A percentile compares a stretch with the other conserved stretches of the same genome.
Conservation (phyloP, 2,113 vertebrate genomes). For the Proterorhinus semilunaris region DNA sequence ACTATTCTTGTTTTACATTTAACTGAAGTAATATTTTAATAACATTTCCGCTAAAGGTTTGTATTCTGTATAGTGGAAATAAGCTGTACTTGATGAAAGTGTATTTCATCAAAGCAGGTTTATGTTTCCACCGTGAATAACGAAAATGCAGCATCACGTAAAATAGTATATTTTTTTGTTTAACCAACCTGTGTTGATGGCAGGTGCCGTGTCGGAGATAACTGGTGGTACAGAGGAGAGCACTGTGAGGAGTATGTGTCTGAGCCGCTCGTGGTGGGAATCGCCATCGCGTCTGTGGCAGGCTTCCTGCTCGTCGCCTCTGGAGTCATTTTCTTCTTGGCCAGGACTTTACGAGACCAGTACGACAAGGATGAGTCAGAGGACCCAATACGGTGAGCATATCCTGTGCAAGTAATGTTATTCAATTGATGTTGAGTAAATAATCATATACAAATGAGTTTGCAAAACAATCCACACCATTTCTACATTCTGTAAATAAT, state of each 20-base stretch:
- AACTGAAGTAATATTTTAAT: not conserved
- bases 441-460: no score
- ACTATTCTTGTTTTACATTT: not conserved
- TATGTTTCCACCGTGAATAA: not conserved
- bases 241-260: slow-evolving; percentile 94
- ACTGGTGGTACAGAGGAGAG: slow-evolving; percentile 97
- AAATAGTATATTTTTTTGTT: not conserved
- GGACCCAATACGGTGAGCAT: slow-evolving; percentile 83
- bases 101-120: no score
- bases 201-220: slow-evolving; percentile 90
- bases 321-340: slow-evolving; percentile 86
- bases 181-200: not conserved
- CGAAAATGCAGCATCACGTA: not conserved
- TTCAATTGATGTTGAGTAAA: not conserved
- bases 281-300: slow-evolving; percentile 85
- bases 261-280: slow-evolving; percentile 88
- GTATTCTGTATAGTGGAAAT: no score
- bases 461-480: no score
- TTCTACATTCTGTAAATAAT: no score
- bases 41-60: not conserved
- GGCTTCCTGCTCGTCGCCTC: slow-evolving; percentile 88
- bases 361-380: slow-evolving; percentile 83
- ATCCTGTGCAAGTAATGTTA: not conserved
- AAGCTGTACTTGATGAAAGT: no score
- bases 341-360: slow-evolving; percentile 84